Conservation (phyloP, 1,140 invertebrate species). For the Spodoptera frugiperda region DNA sequence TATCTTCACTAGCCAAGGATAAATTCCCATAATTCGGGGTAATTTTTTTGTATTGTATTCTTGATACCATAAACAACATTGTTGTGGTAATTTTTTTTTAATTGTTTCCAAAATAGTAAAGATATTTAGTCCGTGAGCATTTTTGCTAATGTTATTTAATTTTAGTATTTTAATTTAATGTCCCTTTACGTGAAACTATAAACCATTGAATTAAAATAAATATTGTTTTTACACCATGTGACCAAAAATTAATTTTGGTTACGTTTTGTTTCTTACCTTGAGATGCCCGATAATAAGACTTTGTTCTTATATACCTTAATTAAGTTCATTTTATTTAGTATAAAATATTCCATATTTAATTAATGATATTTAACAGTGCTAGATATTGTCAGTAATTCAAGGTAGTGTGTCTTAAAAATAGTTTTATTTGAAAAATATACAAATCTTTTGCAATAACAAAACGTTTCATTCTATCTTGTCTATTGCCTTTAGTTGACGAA, state of each 20-base stretch:
- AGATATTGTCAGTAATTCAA: no score
- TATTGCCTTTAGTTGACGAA: constrained; percentile 83
- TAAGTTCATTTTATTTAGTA: no score
- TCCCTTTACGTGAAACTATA: no score
- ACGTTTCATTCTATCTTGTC: constrained; percentile 67
- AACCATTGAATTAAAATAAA: no score
- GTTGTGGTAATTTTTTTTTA: constrained; percentile 5
- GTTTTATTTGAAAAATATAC: no score
- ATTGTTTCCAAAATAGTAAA: not conserved
- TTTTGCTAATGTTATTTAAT: no score
- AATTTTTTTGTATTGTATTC: not conserved
- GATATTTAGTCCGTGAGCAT: not conserved
- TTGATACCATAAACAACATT: constrained; percentile 16
- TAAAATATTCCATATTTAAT: no score
- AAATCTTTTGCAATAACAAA: constrained; percentile 44
- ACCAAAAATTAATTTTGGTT: not conserved
- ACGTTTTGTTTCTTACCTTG: not conserved
- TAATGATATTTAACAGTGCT: no score
- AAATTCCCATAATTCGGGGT: not conserved
- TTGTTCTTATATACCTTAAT: no score
- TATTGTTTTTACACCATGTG: not conserved
- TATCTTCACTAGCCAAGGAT: no score
- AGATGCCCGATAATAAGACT: no score
- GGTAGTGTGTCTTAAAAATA: not conserved
- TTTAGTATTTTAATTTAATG: no score